phyloP scores from a whole-genome alignment of 2,888 invertebrate species.

The Diabrotica balteata region DNA sequence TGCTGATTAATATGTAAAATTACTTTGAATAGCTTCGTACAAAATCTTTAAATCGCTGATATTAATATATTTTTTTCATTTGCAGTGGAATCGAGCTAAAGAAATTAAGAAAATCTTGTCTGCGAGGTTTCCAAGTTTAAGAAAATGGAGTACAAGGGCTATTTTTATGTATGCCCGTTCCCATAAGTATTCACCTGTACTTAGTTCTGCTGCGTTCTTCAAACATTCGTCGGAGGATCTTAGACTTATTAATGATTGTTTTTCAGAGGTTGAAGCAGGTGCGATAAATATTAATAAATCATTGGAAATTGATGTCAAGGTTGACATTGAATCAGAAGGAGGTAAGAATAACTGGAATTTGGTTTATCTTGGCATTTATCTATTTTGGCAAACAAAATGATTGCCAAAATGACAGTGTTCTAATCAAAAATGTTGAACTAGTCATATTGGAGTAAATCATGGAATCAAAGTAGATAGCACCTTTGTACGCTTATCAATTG shows the following conservation, averaged over 20 bases:
- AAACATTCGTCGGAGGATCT: constrained; percentile 42
- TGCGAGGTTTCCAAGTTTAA: constrained; percentile 43
- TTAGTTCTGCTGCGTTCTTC: constrained; percentile 43
- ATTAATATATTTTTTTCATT: constrained; percentile 17
- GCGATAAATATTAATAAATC: constrained; percentile 7
- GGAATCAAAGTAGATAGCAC: too few species aligned
- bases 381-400: too few species aligned
- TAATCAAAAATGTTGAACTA: too few species aligned
- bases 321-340: constrained; percentile 37
- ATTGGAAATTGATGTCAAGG: constrained; percentile 26
- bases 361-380: background rate
- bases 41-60: too few species aligned
- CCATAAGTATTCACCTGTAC: constrained; percentile 58
- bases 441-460: too few species aligned
- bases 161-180: constrained; percentile 61
- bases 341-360: constrained; percentile 22
- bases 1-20: too few species aligned
- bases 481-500: too few species aligned
- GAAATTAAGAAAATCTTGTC: constrained; percentile 53
- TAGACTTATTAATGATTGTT: constrained; percentile 40
- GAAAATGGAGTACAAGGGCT: constrained; percentile 60
- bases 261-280: constrained; percentile 22
- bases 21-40: too few species aligned
- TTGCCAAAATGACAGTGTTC: too few species aligned
- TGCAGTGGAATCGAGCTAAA: constrained; percentile 67